phyloP scores from a whole-genome alignment of 2,888 invertebrate species.

The Epinotia nisella region DNA sequence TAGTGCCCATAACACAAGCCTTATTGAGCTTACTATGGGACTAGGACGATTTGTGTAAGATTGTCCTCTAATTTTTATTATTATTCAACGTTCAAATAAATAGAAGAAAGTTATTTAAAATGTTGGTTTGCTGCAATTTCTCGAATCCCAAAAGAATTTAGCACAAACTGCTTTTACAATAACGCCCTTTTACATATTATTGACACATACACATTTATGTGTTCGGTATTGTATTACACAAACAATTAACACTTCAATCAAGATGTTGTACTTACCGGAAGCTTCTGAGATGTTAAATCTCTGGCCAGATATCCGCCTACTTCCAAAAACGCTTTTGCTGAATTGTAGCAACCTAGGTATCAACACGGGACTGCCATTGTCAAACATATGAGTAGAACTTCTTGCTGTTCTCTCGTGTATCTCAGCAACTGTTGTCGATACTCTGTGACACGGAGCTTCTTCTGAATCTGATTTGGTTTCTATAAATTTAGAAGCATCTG shows the following conservation, averaged over 20 bases:
- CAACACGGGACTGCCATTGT: constrained; percentile 28
- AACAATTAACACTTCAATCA: neutral
- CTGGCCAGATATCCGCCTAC: neutral
- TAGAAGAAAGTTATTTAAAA: too few relatives aligned
- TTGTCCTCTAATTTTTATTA: too few relatives aligned
- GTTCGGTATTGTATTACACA: too few relatives aligned
- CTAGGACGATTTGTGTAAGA: too few relatives aligned
- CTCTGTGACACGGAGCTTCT: constrained; percentile 16
- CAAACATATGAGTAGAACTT: neutral
- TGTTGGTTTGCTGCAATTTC: too few relatives aligned
- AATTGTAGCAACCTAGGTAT: constrained; percentile 9
- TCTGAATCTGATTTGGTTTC: constrained; percentile 20
- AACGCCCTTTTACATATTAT: too few relatives aligned
- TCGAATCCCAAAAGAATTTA: too few relatives aligned
- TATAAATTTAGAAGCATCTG: neutral
- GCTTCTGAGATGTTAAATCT: neutral
- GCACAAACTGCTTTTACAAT: too few relatives aligned
- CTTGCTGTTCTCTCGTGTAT: constrained; percentile 4
- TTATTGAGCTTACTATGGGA: too few relatives aligned
- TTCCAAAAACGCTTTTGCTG: constrained; percentile 10
- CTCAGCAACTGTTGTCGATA: constrained; percentile 13
- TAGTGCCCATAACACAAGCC: too few relatives aligned
- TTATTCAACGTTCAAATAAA: too few relatives aligned
- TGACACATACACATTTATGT: too few relatives aligned
- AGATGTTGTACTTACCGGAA: neutral